Conservation (phyloP, 2,888 invertebrate genomes). For the Melanchra persicariae region DNA sequence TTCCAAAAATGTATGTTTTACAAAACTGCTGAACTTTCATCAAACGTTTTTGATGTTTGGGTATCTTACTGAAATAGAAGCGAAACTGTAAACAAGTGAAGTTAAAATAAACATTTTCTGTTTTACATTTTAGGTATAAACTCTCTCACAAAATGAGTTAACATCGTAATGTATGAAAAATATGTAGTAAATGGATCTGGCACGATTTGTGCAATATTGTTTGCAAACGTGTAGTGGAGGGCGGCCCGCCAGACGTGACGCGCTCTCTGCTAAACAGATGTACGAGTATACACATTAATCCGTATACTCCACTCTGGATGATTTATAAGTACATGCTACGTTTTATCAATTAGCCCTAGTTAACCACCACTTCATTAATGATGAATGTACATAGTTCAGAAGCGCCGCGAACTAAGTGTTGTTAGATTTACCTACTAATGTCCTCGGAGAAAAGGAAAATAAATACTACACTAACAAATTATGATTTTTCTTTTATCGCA, state of each 20-base stretch:
- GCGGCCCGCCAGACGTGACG: constrained; percentile 64
- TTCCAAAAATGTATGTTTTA: constrained; percentile 24
- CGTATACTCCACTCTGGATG: constrained; percentile 52
- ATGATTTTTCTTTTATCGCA: constrained; percentile 36
- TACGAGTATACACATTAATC: constrained; percentile 54
- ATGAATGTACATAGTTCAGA: constrained; percentile 52
- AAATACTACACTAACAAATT: constrained; percentile 23
- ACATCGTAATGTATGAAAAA: constrained; percentile 60
- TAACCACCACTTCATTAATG: constrained; percentile 54
- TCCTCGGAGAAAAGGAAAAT: constrained; percentile 31
- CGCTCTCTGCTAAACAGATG: constrained; percentile 49
- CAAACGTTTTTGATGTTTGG: constrained; percentile 36
- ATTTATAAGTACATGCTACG: constrained; percentile 60
- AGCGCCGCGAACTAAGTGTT: constrained; percentile 26
- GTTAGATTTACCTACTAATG: constrained; percentile 30
- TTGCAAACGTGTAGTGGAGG: constrained; percentile 54
- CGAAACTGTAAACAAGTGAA: constrained; percentile 53
- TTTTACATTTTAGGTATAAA: constrained; percentile 48
- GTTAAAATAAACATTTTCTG: constrained; percentile 46
- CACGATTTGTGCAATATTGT: constrained; percentile 65
- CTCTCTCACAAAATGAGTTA: constrained; percentile 43
- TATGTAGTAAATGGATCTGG: constrained; percentile 61
- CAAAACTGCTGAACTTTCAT: constrained; percentile 31
- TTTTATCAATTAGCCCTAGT: constrained; percentile 59
- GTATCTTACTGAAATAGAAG: constrained; percentile 46